phyloP scores from a whole-genome alignment of 2,797 vertebrate genomes.

The Intellagama lesueurii region DNA sequence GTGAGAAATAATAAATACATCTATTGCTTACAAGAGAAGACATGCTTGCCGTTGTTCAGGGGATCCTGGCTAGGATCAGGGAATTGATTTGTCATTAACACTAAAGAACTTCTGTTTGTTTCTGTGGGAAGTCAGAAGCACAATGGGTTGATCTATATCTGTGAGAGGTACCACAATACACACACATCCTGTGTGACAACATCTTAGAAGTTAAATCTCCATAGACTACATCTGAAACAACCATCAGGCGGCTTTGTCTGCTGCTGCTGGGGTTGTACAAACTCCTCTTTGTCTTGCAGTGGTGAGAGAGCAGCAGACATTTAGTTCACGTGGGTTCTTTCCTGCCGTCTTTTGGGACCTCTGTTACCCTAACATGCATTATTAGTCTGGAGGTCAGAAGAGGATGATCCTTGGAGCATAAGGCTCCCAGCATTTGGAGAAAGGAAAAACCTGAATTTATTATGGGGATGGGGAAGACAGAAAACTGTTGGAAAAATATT shows the following conservation, averaged over 20 bases:
- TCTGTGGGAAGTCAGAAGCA: neutral
- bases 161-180: neutral
- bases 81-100: neutral
- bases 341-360: neutral
- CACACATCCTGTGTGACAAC: neutral
- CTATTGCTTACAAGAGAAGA: neutral
- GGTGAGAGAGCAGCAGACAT: neutral
- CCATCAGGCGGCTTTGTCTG: neutral
- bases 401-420: no score
- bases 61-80: neutral
- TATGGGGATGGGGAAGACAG: neutral
- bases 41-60: neutral
- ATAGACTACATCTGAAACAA: neutral
- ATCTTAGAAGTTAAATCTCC: neutral
- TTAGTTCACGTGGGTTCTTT: neutral
- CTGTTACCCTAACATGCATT: neutral
- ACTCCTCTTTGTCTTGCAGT: conserved; percentile 17
- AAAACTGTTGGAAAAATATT: neutral
- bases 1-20: neutral
- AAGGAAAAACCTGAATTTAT: neutral
- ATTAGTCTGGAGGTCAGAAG: neutral
- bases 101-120: neutral
- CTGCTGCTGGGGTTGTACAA: neutral
- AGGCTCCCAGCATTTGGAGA: neutral
- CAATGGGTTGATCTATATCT: neutral